Evolutionary conservation across 2,113 vertebrate genomes (phyloP).

Genomic region (Illadopsis cleaveri): DNA sequence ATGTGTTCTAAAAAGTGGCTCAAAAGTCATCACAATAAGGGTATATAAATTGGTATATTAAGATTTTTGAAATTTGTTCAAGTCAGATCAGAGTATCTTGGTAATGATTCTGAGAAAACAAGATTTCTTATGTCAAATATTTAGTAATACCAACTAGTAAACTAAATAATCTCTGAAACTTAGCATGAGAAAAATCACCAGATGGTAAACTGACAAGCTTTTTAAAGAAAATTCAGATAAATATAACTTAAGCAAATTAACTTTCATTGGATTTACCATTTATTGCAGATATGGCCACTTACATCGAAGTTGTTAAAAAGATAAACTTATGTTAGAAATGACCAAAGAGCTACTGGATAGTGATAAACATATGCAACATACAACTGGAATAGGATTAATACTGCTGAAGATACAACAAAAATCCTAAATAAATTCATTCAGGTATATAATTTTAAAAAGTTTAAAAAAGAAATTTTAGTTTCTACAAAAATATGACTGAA

Average conservation of each 20-base stretch:
- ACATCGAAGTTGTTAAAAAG: background rate
- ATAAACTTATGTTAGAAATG: background rate
- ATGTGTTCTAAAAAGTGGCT: background rate
- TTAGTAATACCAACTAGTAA: background rate
- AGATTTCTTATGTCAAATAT: background rate
- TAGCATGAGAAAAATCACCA: background rate
- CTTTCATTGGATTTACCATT: background rate
- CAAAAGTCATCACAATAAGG: background rate
- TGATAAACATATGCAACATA: background rate
- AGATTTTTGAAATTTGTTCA: background rate
- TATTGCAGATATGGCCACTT: background rate
- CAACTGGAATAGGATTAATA: background rate
- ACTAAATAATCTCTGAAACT: background rate
- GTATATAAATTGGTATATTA: background rate
- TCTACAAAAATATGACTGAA: background rate
- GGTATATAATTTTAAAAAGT: background rate
- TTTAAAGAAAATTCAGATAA: background rate
- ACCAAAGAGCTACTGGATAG: background rate
- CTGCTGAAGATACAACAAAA: background rate
- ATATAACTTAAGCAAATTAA: background rate
- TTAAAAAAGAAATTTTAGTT: background rate
- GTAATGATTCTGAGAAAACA: background rate
- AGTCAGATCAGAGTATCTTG: background rate
- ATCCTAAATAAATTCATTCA: background rate
- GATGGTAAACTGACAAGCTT: background rate